phyloP scores from a whole-genome alignment of 53 echinoderm and acorn worm genomes.

The Echinometra lucunter region DNA sequence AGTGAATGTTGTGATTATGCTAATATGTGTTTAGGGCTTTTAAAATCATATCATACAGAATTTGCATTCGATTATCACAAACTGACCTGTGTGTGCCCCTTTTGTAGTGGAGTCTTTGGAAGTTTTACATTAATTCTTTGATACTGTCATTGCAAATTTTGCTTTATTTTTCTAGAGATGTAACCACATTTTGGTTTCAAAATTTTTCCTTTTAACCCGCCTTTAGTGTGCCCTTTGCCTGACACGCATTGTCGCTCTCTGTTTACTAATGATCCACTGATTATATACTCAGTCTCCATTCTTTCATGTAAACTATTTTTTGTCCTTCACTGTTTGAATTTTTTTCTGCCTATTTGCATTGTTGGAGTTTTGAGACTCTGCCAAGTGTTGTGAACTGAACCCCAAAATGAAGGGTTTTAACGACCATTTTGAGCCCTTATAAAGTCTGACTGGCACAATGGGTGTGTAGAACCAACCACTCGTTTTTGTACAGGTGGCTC shows the following conservation, averaged over 20 bases:
- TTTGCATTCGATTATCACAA: background rate
- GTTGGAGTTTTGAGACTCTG: constrained; percentile 29
- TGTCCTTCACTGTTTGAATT: background rate
- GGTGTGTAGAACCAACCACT: background rate
- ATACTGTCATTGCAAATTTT: background rate
- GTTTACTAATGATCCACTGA: constrained; percentile 35
- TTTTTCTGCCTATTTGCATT: constrained; percentile 16
- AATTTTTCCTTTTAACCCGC: background rate
- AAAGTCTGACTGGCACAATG: constrained; percentile 35
- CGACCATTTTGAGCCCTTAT: constrained; percentile 9
- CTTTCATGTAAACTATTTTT: constrained; percentile 36
- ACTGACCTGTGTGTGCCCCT: background rate
- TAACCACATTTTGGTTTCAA: background rate
- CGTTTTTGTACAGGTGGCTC: background rate
- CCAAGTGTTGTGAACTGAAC: constrained; percentile 45
- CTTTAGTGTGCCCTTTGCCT: background rate
- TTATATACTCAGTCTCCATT: constrained; percentile 22
- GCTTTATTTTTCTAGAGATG: background rate
- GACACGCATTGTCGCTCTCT: background rate
- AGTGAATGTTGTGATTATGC: background rate
- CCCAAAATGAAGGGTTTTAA: constrained; percentile 11
- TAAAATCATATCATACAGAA: background rate
- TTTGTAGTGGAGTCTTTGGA: background rate
- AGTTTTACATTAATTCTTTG: background rate
- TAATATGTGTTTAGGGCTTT: too few species aligned